These are phyloP conservation scores for Chelonus formosanus DNA, from an alignment of 2,888 invertebrate species.

Conservation along the genomic window DNA sequence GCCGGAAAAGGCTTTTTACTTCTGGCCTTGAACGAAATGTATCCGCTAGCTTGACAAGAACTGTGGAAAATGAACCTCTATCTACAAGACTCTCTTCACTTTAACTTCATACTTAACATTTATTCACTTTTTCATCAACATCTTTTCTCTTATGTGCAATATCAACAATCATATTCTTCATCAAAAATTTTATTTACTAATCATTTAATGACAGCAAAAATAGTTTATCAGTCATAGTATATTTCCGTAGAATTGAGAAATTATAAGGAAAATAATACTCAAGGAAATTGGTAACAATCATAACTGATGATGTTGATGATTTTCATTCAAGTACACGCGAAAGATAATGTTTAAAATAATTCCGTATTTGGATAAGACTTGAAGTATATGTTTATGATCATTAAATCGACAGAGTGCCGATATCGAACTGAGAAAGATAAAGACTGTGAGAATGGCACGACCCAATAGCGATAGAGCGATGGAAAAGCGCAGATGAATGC, in stretches of 20 bases:
- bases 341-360: constrained; percentile 3
- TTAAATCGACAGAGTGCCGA: constrained; percentile 17
- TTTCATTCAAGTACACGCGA: neutral
- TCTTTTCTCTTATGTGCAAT: too few species aligned
- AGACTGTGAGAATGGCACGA: constrained; percentile 46
- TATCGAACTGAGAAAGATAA: constrained; percentile 30
- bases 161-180: too few species aligned
- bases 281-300: too few species aligned
- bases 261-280: too few species aligned
- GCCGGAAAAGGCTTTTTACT: constrained; percentile 63
- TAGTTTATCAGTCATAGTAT: too few species aligned
- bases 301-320: neutral
- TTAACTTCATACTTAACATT: too few species aligned
- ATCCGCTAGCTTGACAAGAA: constrained; percentile 54
- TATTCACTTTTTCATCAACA: too few species aligned
- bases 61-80: constrained; percentile 5
- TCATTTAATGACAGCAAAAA: too few species aligned
- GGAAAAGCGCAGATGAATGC: constrained; percentile 40
- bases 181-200: too few species aligned
- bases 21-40: constrained; percentile 64
- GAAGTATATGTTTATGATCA: constrained; percentile 16
- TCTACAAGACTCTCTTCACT: neutral
- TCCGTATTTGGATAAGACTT: constrained; percentile 5
- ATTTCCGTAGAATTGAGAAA: too few species aligned
- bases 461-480: constrained; percentile 36